A percentile compares a stretch with the other conserved stretches of the same genome.
phyloP scores from a whole-genome alignment of 2,113 vertebrate species.

The Cheirogaleus medius region DNA sequence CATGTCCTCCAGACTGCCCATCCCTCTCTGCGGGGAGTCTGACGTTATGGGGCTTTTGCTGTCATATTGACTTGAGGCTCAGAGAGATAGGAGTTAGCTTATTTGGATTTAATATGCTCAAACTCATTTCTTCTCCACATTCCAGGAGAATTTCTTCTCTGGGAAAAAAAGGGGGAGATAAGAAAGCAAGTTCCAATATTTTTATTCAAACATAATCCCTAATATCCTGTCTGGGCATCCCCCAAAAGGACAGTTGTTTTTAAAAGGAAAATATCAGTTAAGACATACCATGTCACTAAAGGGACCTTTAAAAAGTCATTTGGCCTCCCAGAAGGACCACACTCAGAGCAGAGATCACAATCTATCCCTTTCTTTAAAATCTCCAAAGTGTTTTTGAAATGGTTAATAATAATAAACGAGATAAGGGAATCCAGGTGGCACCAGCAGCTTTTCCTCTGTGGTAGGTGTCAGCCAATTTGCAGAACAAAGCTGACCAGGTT shows the following conservation, averaged over 20 bases:
- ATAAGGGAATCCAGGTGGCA: slow-evolving; percentile 58
- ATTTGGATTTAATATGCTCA: slow-evolving; percentile 42
- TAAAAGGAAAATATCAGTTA: slow-evolving; percentile 74
- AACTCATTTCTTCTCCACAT: slow-evolving; percentile 64
- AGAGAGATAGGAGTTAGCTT: not conserved
- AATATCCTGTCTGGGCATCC: slow-evolving; percentile 59
- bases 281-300: slow-evolving; percentile 57
- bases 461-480: slow-evolving; percentile 53
- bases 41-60: not conserved
- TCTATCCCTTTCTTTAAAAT: slow-evolving; percentile 66
- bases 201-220: slow-evolving; percentile 69
- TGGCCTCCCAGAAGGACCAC: slow-evolving; percentile 68
- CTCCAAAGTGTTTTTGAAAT: slow-evolving; percentile 54
- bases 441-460: not conserved
- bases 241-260: slow-evolving; percentile 47
- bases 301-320: slow-evolving; percentile 54
- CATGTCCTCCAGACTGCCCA: not conserved
- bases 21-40: not conserved
- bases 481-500: slow-evolving; percentile 56
- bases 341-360: slow-evolving; percentile 68
- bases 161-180: not conserved
- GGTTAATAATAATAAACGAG: slow-evolving; percentile 62
- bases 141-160: slow-evolving; percentile 61
- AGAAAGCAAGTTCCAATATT: slow-evolving; percentile 52
- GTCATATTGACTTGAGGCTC: not conserved